These are phyloP conservation scores for Allobates femoralis DNA, from an alignment of 2,797 vertebrate species.

Conservation along the genomic window DNA sequence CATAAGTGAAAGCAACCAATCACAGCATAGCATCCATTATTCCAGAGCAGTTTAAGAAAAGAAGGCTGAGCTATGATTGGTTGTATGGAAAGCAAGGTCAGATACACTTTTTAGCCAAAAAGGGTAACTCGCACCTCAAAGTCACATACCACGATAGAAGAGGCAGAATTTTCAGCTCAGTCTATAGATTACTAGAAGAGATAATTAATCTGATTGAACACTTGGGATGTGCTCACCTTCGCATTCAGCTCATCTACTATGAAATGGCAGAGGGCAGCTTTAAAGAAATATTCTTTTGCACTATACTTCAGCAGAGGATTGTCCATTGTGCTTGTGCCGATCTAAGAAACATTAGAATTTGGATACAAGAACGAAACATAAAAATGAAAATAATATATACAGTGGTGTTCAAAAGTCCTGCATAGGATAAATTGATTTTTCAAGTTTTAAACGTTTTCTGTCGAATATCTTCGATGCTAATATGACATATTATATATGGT, in stretches of 20 bases:
- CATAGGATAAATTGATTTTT: too few relatives aligned
- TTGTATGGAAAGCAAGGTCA: too few relatives aligned
- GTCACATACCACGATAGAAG: background rate
- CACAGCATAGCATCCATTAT: too few relatives aligned
- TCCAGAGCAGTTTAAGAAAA: too few relatives aligned
- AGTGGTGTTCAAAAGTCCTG: too few relatives aligned
- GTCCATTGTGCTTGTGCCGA: constrained; percentile 96
- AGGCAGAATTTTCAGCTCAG: background rate
- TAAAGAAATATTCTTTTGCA: constrained; percentile 99
- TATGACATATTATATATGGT: too few relatives aligned
- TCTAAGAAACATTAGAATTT: constrained; percentile 79
- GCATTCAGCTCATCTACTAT: constrained; percentile 97
- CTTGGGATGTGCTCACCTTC: constrained; percentile 77
- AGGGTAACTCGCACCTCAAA: too few relatives aligned
- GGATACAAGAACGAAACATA: background rate
- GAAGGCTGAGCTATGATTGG: too few relatives aligned
- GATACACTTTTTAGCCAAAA: too few relatives aligned
- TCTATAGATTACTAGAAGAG: background rate
- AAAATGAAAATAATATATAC: background rate
- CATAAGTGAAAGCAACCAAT: too few relatives aligned
- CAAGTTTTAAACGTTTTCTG: too few relatives aligned
- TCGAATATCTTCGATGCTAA: too few relatives aligned
- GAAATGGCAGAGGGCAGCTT: constrained; percentile 96
- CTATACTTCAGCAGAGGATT: constrained; percentile 97
- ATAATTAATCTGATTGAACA: background rate